phyloP scores from a whole-genome alignment of 1,140 invertebrate species.

The Apocrypta bakeri region DNA sequence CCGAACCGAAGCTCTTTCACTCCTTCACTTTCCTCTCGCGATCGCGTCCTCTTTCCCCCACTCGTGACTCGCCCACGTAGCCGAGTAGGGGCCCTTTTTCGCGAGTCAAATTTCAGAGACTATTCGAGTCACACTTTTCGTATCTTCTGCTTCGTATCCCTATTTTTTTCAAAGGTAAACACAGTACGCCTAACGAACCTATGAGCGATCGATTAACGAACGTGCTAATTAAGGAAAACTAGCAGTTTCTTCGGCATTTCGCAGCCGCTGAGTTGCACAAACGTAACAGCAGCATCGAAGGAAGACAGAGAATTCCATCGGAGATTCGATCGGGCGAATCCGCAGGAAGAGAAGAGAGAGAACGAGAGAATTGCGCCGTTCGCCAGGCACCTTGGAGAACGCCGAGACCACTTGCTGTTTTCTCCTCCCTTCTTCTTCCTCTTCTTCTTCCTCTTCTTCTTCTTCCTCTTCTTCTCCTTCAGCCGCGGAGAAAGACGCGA shows the following conservation, averaged over 20 bases:
- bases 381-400: slow-evolving; percentile 21
- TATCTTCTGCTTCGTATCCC: not conserved
- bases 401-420: slow-evolving; percentile 27
- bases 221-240: slow-evolving; percentile 4
- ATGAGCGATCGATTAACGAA: not conserved
- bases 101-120: slow-evolving; percentile 1
- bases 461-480: slow-evolving; percentile 48
- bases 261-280: slow-evolving; percentile 11
- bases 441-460: slow-evolving; percentile 33
- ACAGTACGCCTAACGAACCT: not conserved
- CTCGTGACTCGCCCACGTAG: slow-evolving; percentile 28
- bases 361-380: slow-evolving; percentile 33
- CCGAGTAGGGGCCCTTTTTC: slow-evolving; percentile 18
- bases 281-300: not conserved
- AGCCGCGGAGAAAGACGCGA: not conserved
- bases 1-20: slow-evolving; percentile 36
- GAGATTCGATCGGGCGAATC: slow-evolving; percentile 43
- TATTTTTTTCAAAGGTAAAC: not conserved
- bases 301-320: slow-evolving; percentile 39
- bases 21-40: slow-evolving; percentile 49
- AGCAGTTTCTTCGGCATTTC: not conserved
- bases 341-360: slow-evolving; percentile 19
- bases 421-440: slow-evolving; percentile 30
- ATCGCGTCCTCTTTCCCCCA: slow-evolving; percentile 19
- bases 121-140: slow-evolving; percentile 50